These are phyloP conservation scores for Diogma glabrata DNA, from an alignment of 2,888 invertebrate genomes.

Conservation along the genomic window DNA sequence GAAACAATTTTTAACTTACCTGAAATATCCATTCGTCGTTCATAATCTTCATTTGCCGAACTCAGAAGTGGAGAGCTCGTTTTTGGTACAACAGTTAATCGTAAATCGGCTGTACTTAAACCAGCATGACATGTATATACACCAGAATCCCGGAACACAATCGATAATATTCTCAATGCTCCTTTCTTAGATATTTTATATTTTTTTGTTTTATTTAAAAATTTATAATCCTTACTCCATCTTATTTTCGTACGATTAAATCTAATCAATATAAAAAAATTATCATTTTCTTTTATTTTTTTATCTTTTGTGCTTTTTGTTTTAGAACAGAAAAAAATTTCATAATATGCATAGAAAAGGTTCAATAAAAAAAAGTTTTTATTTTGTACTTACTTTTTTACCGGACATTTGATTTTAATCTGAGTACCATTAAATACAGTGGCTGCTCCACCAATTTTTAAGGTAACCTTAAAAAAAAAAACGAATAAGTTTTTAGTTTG, in stretches of 20 bases:
- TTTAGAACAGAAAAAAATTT: too few species aligned
- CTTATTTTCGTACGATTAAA: conserved; percentile 70
- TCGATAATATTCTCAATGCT: conserved; percentile 71
- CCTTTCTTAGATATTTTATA: conserved; percentile 86
- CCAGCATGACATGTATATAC: conserved; percentile 80
- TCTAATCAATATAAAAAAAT: conserved; percentile 16
- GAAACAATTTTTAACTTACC: conserved; percentile 23
- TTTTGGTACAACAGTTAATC: conserved; percentile 65
- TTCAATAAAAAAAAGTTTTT: too few species aligned
- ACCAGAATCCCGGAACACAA: conserved; percentile 71
- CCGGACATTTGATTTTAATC: conserved; percentile 88
- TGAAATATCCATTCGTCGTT: conserved; percentile 39
- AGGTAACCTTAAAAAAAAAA: conserved; percentile 42
- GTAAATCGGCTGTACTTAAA: conserved; percentile 66
- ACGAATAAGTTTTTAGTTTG: too few species aligned
- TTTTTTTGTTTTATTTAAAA: conserved; percentile 64
- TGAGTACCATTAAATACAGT: conserved; percentile 83
- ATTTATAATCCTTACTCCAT: conserved; percentile 81
- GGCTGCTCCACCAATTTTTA: conserved; percentile 84
- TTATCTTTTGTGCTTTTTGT: too few species aligned
- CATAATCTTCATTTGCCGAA: conserved; percentile 68
- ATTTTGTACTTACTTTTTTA: conserved; percentile 51
- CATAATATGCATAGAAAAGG: too few species aligned
- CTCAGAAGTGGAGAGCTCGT: conserved; percentile 51
- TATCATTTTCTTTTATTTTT: too few species aligned